These are phyloP conservation scores for Cryptosula pallasiana DNA, from an alignment of 2,888 invertebrate genomes.

Conservation along the genomic window DNA sequence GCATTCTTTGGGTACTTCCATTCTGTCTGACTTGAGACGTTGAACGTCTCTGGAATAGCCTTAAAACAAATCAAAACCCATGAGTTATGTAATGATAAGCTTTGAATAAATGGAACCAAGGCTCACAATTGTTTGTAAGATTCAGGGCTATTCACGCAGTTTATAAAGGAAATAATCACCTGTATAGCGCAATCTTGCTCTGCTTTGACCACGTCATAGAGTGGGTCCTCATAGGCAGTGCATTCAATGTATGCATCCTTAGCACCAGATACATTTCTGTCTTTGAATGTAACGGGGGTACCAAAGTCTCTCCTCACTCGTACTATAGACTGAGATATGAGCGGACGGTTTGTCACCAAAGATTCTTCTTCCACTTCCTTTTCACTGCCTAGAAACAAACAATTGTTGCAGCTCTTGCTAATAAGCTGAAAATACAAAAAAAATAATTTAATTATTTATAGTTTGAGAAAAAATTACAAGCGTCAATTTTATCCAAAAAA, in stretches of 20 bases:
- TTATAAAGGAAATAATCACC: too few species aligned
- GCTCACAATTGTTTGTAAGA: too few species aligned
- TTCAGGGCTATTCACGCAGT: too few species aligned
- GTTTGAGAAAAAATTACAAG: too few species aligned
- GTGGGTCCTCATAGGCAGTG: constrained; percentile 43
- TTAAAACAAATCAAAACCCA: too few species aligned
- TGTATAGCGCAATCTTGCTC: constrained; percentile 48
- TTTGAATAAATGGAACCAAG: too few species aligned
- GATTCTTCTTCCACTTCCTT: constrained; percentile 48
- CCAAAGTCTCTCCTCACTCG: constrained; percentile 40
- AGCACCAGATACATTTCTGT: constrained; percentile 46
- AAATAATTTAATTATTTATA: too few species aligned
- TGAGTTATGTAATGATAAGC: too few species aligned
- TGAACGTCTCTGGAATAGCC: constrained; percentile 44
- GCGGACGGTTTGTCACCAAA: constrained; percentile 36
- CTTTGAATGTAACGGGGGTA: constrained; percentile 41
- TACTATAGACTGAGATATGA: constrained; percentile 42
- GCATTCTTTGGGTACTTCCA: constrained; percentile 51
- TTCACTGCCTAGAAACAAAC: constrained; percentile 37
- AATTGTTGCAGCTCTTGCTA: background rate
- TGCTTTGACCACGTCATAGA: constrained; percentile 40
- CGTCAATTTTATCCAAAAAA: too few species aligned
- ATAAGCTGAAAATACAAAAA: too few species aligned
- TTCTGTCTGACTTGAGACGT: constrained; percentile 40
- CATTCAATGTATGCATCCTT: constrained; percentile 50